Conservation (phyloP, 2,113 vertebrate genomes). For the Perognathus longimembris region DNA sequence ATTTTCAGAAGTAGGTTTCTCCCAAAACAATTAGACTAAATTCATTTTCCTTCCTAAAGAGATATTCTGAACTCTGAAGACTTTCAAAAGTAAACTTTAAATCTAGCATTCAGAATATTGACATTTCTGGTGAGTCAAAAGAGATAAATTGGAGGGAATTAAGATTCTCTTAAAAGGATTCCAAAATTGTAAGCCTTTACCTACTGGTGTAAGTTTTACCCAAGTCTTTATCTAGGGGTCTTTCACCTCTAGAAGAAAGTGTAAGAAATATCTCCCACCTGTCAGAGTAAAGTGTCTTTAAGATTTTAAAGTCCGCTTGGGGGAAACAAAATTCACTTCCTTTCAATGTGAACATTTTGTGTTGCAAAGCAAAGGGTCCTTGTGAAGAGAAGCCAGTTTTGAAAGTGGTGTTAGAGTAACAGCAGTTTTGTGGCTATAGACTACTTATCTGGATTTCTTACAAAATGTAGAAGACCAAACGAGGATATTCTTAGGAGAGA, state of each 20-base stretch:
- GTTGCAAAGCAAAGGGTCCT: not conserved
- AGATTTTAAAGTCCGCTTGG: not conserved
- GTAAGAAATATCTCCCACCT: not conserved
- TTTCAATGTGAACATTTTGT: not conserved
- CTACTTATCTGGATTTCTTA: not conserved
- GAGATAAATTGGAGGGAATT: not conserved
- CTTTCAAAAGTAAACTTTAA: conserved; percentile 57
- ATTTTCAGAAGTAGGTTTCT: conserved; percentile 6
- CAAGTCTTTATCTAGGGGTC: not conserved
- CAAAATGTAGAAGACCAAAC: not conserved
- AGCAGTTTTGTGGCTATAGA: not conserved
- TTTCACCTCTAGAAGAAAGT: not conserved
- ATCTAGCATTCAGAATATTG: conserved; percentile 2
- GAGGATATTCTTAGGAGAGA: no score
- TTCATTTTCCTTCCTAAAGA: conserved; percentile 45
- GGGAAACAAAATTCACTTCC: conserved; percentile 17
- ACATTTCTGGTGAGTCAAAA: not conserved
- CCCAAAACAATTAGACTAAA: conserved; percentile 21
- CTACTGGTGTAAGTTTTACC: no score
- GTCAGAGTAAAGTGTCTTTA: not conserved
- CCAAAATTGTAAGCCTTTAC: not conserved
- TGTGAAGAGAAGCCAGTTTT: conserved; percentile 1
- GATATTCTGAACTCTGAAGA: conserved; percentile 4
- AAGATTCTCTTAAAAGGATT: conserved; percentile 21
- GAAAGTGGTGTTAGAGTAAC: not conserved